Base-by-base conservation (phyloP, 2,888 invertebrate genomes). In the Coenonympha glycerion region DNA sequence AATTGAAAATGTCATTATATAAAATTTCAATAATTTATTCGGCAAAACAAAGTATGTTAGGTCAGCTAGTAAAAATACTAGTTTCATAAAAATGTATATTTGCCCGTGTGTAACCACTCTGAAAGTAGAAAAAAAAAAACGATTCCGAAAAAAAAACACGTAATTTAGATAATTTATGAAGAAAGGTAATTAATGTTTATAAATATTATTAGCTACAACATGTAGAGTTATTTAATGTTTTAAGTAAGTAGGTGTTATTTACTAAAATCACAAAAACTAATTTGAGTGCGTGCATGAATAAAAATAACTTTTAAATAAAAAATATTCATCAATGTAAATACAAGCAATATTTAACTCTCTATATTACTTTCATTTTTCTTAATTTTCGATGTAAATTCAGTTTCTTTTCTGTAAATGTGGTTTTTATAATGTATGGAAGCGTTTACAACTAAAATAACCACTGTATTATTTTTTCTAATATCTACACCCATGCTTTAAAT, bases 261-360 rank as follows among this genome's bases (percentile, higher is more conserved):
- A 36, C 19, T 21, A n/a, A 18, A 36, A 24, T 8, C 4, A 22
- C 8, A 13, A 11, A 11, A 36, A 21, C 22, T 15, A 39, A 39
- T 39, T 6, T 39, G 39, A 39, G 22, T 39, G 39, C 39, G 24
- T 39, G 39, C 24, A 30, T 30, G 11, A 3, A 30, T 24, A 15
- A 13, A 8, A 13, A 31, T 31, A 31, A n/a, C n/a, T n/a, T 31
- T 8, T 31, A 31, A 8, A 26, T 24, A 24, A 24, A 24, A 5
- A 30, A 2, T 2, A 11, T 30, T 30, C 5, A 0, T 11, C 30
- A 30, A 30, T 13, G 13, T 13, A 26, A 26, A n/a, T n/a, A n/a
- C n/a, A n/a, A n/a, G n/a, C n/a, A n/a, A n/a, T n/a, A n/a, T n/a
- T n/a, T n/a, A n/a, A n/a, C n/a, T n/a, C n/a, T n/a, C n/a, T n/a